Evolutionary conservation across 2,888 invertebrate species (phyloP).

Genomic region (Amphimallon solstitiale): DNA sequence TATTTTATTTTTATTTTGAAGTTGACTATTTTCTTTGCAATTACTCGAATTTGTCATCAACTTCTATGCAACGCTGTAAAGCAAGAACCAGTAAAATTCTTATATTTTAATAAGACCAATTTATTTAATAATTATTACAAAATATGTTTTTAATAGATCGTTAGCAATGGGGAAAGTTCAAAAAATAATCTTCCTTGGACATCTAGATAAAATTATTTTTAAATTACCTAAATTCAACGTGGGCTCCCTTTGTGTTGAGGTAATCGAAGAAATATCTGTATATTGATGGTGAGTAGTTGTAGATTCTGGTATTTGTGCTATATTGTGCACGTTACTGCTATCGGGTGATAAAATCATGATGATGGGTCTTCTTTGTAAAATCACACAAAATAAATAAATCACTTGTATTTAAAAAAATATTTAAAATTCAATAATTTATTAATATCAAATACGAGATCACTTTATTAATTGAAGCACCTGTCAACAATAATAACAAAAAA

Average conservation of each 20-base stretch:
- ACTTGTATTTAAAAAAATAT: not conserved
- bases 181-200: too few relatives aligned
- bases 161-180: too few relatives aligned
- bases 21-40: too few relatives aligned
- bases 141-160: too few relatives aligned
- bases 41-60: too few relatives aligned
- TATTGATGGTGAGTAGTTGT: slow-evolving; percentile 55
- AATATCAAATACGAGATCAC: slow-evolving; percentile 15
- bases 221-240: slow-evolving; percentile 77
- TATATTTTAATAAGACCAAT: too few relatives aligned
- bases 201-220: too few relatives aligned
- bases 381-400: not conserved
- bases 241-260: slow-evolving; percentile 67
- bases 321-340: slow-evolving; percentile 66
- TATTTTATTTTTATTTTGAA: too few relatives aligned
- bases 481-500: not conserved
- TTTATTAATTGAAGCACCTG: not conserved
- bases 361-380: not conserved
- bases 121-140: too few relatives aligned
- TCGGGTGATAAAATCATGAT: slow-evolving; percentile 76
- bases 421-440: not conserved
- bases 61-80: too few relatives aligned
- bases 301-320: slow-evolving; percentile 65
- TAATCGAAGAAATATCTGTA: slow-evolving; percentile 56
- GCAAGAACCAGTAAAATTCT: too few relatives aligned